Evolutionary conservation across 2,888 invertebrate genomes (phyloP), one percentile per base, ranked within the genome.

Genomic region (Sarcophaga rosellei): DNA sequence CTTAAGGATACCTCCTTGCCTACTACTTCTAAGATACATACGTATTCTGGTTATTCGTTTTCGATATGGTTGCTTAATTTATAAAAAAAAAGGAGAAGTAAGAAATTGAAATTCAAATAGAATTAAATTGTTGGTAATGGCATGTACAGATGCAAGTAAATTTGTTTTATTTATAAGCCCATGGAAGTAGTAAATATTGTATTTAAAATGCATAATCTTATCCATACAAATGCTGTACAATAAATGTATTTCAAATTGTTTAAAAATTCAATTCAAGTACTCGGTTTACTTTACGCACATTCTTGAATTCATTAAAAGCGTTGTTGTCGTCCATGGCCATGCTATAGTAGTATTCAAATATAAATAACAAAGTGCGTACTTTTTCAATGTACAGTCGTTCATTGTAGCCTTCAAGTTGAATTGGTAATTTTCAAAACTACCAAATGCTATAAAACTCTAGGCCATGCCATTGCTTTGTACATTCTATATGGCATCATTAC

Each of bases 161-260:
- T 63, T 47, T 69, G 63, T 35, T 61, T 59, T 35, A 35, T 10
- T 35, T 35, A 35, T 35, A 35, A 2, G 35, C 35, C 8, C 35
- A 10, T 35, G 35, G 0, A 8, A 10, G 35, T 35, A 2, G 8
- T 35, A 35, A 35, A 10, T 35, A 35, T 2, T 35, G 35, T 1
- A 35, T 2, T 35, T 35, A 10, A 35, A 35, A 35, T 35, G 10
- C 35, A 35, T 8, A 53, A 53, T 53, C 17, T 15, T 15, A 12
- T 4, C 53, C 4, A 15, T 17, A 5, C 17, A 17, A 15, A 35
- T 8, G 35, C 2, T 10, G 35, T 35, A 10, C 35, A 35, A 8
- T 35, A 4, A 35, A 66, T 66, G 21, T 21, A 76, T 76, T 66
- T 68, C 89, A 93, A 25, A 90, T 17, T 94, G 66, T 85, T 90